Base-by-base conservation (phyloP, 2,888 invertebrate species). In the Agapetus fuscipes region DNA sequence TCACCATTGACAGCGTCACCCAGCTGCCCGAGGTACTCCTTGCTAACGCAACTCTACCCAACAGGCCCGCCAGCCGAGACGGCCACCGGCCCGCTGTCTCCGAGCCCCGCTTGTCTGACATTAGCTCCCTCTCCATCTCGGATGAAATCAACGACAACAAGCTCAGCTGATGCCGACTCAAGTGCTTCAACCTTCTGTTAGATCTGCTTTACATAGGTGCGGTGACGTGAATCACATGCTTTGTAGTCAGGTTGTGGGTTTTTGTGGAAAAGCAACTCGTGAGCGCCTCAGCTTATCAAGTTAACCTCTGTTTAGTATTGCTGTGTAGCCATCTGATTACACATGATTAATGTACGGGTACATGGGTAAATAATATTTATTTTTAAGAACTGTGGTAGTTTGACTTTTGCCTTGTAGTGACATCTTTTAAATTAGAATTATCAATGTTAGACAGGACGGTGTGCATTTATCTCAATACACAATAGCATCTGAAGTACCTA, bases 1-100 rank as follows among this genome's bases (percentile, higher is more conserved):
- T 74, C 55, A 77, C 76, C 4, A 74, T 83, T 45, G 69, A 74
- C 49, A 71, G 74, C 47, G 74, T 83, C 34, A 77, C 73, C 9
- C 77, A 81, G 52, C 59, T 83, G 39, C 67, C 71, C 24, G 69
- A 66, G 48, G 65, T 82, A 34, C 62, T 82, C 50, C 75, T 76
- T 14, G 35, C 24, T 9, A 34, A 34, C 26, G 24, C n/a, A n/a
- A n/a, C n/a, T n/a, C n/a, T n/a, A n/a, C n/a, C n/a, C n/a, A n/a
- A n/a, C n/a, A n/a, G n/a, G n/a, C n/a, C n/a, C n/a, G n/a, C n/a
- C n/a, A n/a, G n/a, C n/a, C n/a, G n/a, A n/a, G n/a, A n/a, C n/a
- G n/a, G n/a, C n/a, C n/a, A n/a, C n/a, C n/a, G n/a, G n/a, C n/a
- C n/a, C n/a, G n/a, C n/a, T n/a, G n/a, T n/a, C n/a, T n/a, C n/a